A percentile compares a stretch with the other conserved stretches of the same genome.
Conservation (phyloP, 1,140 invertebrate species). For the Calliopsis andreniformis region DNA sequence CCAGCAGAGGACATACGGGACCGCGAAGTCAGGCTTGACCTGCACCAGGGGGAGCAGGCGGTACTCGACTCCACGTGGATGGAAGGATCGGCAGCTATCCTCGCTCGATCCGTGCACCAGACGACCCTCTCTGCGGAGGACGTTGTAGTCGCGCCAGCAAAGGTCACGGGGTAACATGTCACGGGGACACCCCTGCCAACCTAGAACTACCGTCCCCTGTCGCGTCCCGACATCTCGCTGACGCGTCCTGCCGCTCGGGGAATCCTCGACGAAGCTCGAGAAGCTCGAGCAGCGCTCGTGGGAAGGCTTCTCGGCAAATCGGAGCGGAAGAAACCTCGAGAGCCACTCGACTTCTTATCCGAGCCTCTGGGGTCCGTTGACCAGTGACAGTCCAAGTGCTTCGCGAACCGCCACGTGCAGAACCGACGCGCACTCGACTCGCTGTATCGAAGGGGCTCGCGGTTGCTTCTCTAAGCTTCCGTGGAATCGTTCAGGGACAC, state of each 20-base stretch:
- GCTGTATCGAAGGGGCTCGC: too few relatives aligned
- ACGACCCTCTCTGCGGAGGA: slow-evolving; percentile 66
- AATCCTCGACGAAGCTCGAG: background rate
- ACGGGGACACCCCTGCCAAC: slow-evolving; percentile 72
- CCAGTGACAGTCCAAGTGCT: too few relatives aligned
- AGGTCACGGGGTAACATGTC: slow-evolving; percentile 78
- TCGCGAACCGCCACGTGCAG: too few relatives aligned
- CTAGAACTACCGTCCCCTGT: slow-evolving; percentile 50
- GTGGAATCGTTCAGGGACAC: too few relatives aligned
- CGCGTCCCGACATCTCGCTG: slow-evolving; percentile 40
- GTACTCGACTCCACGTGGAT: slow-evolving; percentile 61
- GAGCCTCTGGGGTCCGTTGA: too few relatives aligned
- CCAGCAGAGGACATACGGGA: slow-evolving; percentile 77
- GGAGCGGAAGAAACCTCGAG: too few relatives aligned
- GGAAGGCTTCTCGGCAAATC: too few relatives aligned
- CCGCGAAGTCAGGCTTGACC: slow-evolving; percentile 62
- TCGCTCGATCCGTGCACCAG: slow-evolving; percentile 60
- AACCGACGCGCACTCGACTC: too few relatives aligned
- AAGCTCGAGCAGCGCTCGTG: too few relatives aligned
- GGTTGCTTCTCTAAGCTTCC: too few relatives aligned
- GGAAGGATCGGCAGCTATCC: slow-evolving; percentile 49
- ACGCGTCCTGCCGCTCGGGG: background rate
- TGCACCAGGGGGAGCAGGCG: slow-evolving; percentile 68
- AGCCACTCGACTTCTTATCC: too few relatives aligned
- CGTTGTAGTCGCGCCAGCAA: slow-evolving; percentile 71